A percentile compares a stretch with the other conserved stretches of the same genome.
Evolutionary conservation across 2,113 vertebrate genomes (phyloP).

Genomic region (Siphamia tubifer): DNA sequence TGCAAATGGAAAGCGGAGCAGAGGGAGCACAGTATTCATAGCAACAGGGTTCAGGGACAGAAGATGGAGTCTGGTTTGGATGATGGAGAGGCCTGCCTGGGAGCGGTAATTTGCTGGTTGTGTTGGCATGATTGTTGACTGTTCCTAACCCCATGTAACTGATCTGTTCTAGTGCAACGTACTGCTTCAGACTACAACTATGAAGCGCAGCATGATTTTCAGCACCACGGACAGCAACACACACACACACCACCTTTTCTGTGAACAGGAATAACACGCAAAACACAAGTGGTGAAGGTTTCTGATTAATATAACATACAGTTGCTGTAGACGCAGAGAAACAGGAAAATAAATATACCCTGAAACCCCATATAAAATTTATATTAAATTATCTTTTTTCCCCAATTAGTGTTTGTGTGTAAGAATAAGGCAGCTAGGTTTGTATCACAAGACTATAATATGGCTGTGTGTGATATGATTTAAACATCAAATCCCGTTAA

Average conservation of each 20-base stretch:
- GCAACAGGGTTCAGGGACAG: slow-evolving; percentile 11
- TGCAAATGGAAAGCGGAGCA: slow-evolving; percentile 22
- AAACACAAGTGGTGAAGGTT: too few species aligned
- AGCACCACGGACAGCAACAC: slow-evolving; percentile 4
- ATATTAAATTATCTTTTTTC: too few species aligned
- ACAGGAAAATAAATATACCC: too few species aligned
- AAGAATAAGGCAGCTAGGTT: too few species aligned
- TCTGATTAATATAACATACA: too few species aligned
- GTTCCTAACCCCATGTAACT: background rate
- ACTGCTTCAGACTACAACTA: background rate
- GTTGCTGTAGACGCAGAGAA: too few species aligned
- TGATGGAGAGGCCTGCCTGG: slow-evolving; percentile 3
- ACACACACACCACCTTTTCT: background rate
- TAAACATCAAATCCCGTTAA: too few species aligned
- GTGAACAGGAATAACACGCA: too few species aligned
- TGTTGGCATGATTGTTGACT: background rate
- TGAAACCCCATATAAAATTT: too few species aligned
- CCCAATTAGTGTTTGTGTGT: too few species aligned
- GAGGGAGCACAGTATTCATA: slow-evolving; percentile 30
- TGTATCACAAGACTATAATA: too few species aligned
- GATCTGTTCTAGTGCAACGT: background rate
- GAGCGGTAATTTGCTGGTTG: slow-evolving; percentile 8
- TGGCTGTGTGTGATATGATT: too few species aligned
- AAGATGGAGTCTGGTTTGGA: background rate
- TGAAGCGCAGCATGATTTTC: background rate